These are phyloP conservation scores for Meloidogyne floridensis DNA, from an alignment of 1,140 invertebrate genomes.

Conservation along the genomic window DNA sequence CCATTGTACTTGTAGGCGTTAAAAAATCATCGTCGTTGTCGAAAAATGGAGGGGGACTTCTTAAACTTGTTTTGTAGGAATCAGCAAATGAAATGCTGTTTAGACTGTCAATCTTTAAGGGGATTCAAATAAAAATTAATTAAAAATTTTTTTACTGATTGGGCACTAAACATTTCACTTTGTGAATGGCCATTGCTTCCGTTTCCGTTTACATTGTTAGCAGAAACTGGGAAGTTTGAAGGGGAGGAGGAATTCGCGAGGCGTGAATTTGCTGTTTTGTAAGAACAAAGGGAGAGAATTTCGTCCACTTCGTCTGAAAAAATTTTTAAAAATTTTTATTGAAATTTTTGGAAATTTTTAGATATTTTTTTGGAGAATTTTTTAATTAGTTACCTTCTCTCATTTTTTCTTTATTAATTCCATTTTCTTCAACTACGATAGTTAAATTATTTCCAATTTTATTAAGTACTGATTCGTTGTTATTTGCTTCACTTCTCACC, in stretches of 20 bases:
- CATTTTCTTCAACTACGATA: conserved; percentile 14
- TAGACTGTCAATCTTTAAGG: conserved; percentile 17
- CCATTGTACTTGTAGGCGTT: conserved; percentile 15
- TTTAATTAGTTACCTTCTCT: conserved; percentile 2
- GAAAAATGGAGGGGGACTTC: conserved; percentile 17
- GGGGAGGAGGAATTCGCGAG: conserved; percentile 24
- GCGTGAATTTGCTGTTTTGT: conserved; percentile 56
- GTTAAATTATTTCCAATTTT: not conserved
- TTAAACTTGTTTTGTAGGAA: conserved; percentile 26
- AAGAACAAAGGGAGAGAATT: conserved; percentile 50
- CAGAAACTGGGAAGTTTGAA: conserved; percentile 10
- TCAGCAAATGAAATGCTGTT: conserved; percentile 18
- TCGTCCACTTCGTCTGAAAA: conserved; percentile 40
- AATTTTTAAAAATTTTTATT: not conserved
- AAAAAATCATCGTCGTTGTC: conserved; percentile 28
- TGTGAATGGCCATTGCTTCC: not conserved
- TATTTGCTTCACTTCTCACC: not conserved
- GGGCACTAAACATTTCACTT: conserved; percentile 9
- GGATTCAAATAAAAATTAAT: not conserved
- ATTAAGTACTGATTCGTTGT: not conserved
- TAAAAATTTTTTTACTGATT: not conserved
- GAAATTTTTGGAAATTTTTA: not conserved
- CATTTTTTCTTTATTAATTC: not conserved
- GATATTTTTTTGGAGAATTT: not conserved
- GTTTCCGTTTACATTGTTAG: not conserved